Conservation (phyloP, 2,797 vertebrate genomes). For the Furcifer pardalis region DNA sequence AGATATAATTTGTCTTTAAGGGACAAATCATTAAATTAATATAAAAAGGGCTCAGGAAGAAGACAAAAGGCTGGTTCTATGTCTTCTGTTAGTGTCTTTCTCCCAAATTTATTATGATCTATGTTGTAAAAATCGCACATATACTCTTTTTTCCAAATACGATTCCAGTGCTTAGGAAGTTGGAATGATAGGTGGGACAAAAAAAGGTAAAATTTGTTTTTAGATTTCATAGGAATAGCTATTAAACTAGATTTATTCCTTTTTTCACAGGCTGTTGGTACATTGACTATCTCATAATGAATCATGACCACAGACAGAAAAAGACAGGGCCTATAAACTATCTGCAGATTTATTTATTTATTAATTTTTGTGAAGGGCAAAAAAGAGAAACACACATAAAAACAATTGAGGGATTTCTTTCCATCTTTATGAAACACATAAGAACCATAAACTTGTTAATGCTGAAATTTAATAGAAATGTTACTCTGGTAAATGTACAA, state of each 20-base stretch:
- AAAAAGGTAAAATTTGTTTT: neutral
- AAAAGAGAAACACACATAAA: conserved; percentile 15
- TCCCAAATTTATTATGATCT: neutral
- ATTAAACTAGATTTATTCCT: neutral
- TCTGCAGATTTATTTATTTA: no score
- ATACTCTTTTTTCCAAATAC: neutral
- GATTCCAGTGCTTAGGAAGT: neutral
- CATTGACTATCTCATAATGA: neutral
- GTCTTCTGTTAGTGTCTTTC: no score
- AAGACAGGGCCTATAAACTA: neutral
- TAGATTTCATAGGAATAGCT: neutral
- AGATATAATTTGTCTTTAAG: no score
- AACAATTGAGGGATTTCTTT: conserved; percentile 33
- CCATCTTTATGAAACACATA: conserved; percentile 45
- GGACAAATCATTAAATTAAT: no score
- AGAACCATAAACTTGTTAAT: conserved; percentile 50
- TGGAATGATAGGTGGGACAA: neutral
- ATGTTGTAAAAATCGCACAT: neutral
- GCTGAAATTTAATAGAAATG: no score
- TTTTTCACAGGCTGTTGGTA: neutral
- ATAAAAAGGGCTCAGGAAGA: no score
- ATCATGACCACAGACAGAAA: neutral
- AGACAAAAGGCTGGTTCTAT: no score
- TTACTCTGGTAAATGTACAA: no score
- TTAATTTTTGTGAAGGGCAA: conserved; percentile 37